Percentiles rank a stretch among this genome's conserved stretches.
Conservation (phyloP, 2,113 vertebrate genomes). For the Nematolebias whitei region DNA sequence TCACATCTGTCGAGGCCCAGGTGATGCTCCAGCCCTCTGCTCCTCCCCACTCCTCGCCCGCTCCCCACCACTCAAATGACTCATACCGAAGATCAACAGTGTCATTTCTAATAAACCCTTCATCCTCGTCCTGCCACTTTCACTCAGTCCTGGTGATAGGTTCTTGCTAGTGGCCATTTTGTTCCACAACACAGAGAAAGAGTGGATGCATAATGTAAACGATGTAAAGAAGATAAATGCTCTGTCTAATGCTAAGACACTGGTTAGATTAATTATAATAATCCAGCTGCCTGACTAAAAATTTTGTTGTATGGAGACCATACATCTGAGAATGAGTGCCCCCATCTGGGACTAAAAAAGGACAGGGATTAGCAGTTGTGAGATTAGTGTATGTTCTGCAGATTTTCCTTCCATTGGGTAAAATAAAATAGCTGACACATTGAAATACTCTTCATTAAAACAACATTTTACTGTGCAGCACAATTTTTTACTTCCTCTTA, state of each 20-base stretch:
- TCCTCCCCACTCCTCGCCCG: conserved; percentile 38
- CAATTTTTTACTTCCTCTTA: too few species aligned
- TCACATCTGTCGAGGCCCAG: conserved; percentile 80
- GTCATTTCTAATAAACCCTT: conserved; percentile 78
- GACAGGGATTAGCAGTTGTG: not conserved
- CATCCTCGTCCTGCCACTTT: conserved; percentile 75
- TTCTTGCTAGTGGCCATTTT: conserved; percentile 75
- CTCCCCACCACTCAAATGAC: conserved; percentile 74
- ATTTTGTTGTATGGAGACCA: conserved; percentile 39
- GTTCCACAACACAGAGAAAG: conserved; percentile 71
- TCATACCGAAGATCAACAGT: conserved; percentile 79
- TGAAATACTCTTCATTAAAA: not conserved
- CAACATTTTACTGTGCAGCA: too few species aligned
- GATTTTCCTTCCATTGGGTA: too few species aligned
- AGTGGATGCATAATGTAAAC: conserved; percentile 75
- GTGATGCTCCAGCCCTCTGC: conserved; percentile 65
- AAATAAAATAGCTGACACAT: not conserved
- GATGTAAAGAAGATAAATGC: conserved; percentile 75
- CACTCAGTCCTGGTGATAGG: conserved; percentile 69
- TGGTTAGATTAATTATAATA: conserved; percentile 71
- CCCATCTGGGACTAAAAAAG: conserved; percentile 24
- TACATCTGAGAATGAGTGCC: conserved; percentile 38
- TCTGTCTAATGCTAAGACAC: conserved; percentile 64
- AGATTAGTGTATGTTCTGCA: not conserved
- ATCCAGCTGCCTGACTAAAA: conserved; percentile 51